Conservation (phyloP, 2,113 vertebrate species). For the Uria aalge region DNA sequence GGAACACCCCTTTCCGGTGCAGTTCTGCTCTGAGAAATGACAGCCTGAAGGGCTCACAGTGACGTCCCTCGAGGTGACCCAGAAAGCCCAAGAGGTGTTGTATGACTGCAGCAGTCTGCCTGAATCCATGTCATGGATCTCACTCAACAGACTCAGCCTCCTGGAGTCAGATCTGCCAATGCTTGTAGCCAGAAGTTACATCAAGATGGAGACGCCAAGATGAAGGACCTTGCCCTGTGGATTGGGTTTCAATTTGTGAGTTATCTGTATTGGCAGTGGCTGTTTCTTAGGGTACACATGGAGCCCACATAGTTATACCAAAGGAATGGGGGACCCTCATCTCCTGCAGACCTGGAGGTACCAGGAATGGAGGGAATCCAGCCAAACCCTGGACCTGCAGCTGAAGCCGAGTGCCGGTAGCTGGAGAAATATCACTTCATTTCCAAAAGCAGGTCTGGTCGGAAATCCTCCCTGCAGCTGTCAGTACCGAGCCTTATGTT, state of each 20-base stretch:
- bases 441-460: background rate
- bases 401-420: background rate
- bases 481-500: background rate
- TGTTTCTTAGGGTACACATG: background rate
- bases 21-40: background rate
- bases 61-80: background rate
- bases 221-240: background rate
- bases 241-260: background rate
- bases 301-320: background rate
- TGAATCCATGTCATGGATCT: background rate
- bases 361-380: background rate
- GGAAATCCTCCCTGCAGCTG: background rate
- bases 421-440: background rate
- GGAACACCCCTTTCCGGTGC: background rate
- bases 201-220: background rate
- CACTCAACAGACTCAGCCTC: background rate
- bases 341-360: background rate
- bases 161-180: background rate
- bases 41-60: background rate
- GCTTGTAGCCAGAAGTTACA: background rate
- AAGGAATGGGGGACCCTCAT: no score
- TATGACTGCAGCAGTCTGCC: background rate
- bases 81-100: rapidly evolving
- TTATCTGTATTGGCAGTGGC: background rate
- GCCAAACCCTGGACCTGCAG: background rate